Evolutionary conservation across 2,113 vertebrate species (phyloP).

Genomic region (Phycodurus eques): DNA sequence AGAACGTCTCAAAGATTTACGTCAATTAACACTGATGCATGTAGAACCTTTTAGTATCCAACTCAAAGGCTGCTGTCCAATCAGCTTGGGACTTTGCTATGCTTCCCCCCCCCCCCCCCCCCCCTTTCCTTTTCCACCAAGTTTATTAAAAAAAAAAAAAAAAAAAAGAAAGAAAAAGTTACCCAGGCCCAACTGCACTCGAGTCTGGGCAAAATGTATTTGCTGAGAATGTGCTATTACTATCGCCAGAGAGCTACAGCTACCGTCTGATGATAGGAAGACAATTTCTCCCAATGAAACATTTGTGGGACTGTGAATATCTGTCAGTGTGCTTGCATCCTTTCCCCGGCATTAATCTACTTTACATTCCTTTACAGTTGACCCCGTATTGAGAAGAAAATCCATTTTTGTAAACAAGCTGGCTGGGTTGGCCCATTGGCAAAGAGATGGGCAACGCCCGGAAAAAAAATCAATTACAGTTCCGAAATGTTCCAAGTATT

Average conservation of each 20-base stretch:
- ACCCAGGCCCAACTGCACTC: background rate
- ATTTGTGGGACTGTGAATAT: background rate
- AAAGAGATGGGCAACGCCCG: conserved; percentile 34
- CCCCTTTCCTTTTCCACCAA: background rate
- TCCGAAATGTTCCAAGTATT: conserved; percentile 49
- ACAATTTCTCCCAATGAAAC: background rate
- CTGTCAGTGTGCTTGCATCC: background rate
- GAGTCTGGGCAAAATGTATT: background rate
- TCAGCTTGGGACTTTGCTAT: background rate
- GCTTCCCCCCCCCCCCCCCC: too few species aligned
- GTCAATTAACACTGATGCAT: background rate
- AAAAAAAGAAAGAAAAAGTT: background rate
- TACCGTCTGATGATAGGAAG: background rate
- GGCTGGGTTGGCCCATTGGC: conserved; percentile 27
- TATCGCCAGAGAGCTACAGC: background rate
- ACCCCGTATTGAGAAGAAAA: conserved; percentile 39
- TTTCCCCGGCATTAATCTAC: conserved; percentile 15
- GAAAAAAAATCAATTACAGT: conserved; percentile 52
- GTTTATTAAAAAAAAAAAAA: background rate
- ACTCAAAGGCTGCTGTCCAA: background rate
- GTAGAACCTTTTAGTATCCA: background rate
- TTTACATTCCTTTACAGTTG: conserved; percentile 14
- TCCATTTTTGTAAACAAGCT: conserved; percentile 31
- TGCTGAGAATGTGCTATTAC: background rate
- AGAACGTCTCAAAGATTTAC: background rate